Evolutionary conservation across 2,888 invertebrate genomes (phyloP).

Genomic region (Laspeyria flexula): DNA sequence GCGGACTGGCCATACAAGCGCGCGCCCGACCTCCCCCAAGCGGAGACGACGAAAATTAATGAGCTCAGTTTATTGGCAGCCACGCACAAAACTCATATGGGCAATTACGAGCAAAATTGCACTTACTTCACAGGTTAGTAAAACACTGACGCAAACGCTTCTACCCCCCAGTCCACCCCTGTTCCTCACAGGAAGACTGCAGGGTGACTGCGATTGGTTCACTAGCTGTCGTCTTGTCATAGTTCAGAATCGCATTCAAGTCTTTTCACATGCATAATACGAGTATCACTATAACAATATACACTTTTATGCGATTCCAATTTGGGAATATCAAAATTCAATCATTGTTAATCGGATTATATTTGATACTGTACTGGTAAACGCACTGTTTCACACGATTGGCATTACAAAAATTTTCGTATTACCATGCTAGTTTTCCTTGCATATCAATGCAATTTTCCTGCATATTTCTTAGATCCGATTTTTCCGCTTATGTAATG

Average conservation of each 20-base stretch:
- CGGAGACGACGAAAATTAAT: slow-evolving; percentile 86
- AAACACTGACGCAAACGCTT: slow-evolving; percentile 82
- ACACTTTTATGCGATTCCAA: slow-evolving; percentile 72
- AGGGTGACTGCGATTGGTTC: slow-evolving; percentile 79
- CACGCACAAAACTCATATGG: slow-evolving; percentile 86
- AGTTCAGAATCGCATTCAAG: slow-evolving; percentile 74
- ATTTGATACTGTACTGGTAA: slow-evolving; percentile 54
- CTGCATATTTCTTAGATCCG: slow-evolving; percentile 72
- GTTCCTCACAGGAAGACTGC: slow-evolving; percentile 85
- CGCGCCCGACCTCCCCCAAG: slow-evolving; percentile 84
- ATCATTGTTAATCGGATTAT: slow-evolving; percentile 54
- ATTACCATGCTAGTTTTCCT: slow-evolving; percentile 61
- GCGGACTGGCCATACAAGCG: slow-evolving; percentile 87
- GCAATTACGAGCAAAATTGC: slow-evolving; percentile 86
- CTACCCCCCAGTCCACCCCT: slow-evolving; percentile 84
- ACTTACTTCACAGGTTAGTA: slow-evolving; percentile 87
- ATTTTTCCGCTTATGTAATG: slow-evolving; percentile 70
- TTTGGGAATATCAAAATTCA: slow-evolving; percentile 63
- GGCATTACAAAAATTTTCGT: slow-evolving; percentile 59
- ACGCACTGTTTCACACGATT: slow-evolving; percentile 60
- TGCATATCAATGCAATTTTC: slow-evolving; percentile 64
- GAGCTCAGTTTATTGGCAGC: slow-evolving; percentile 87
- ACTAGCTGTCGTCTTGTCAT: slow-evolving; percentile 68
- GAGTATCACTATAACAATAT: slow-evolving; percentile 44
- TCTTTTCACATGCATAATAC: slow-evolving; percentile 47